phyloP scores from a whole-genome alignment of 2,888 invertebrate genomes.

The Diaprepes abbreviatus region DNA sequence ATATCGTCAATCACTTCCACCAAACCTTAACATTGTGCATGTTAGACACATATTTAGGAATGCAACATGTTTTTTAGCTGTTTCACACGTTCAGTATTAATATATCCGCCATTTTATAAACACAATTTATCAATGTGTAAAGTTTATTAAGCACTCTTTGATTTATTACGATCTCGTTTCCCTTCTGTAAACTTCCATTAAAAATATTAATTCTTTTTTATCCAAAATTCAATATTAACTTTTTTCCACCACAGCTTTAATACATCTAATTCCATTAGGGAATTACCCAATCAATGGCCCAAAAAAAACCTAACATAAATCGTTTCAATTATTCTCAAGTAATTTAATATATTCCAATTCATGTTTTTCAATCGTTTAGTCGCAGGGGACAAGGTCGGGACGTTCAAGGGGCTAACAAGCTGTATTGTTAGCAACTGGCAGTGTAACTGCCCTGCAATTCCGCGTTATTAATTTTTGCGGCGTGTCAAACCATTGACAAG shows the following conservation, averaged over 20 bases:
- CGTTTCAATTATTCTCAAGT: constrained; percentile 38
- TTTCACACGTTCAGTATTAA: too few relatives aligned
- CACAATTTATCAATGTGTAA: too few relatives aligned
- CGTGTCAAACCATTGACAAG: constrained; percentile 53
- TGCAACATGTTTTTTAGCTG: too few relatives aligned
- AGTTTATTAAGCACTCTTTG: too few relatives aligned
- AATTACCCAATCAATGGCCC: constrained; percentile 25
- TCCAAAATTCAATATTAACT: neutral
- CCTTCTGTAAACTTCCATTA: too few relatives aligned
- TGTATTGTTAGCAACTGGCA: constrained; percentile 57
- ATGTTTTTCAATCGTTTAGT: constrained; percentile 36
- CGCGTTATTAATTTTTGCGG: constrained; percentile 61
- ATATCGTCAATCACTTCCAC: too few relatives aligned
- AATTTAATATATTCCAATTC: constrained; percentile 48
- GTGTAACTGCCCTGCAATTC: constrained; percentile 53
- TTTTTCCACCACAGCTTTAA: neutral
- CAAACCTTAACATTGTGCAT: too few relatives aligned
- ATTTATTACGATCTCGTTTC: too few relatives aligned
- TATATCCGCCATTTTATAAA: too few relatives aligned
- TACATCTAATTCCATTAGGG: constrained; percentile 13
- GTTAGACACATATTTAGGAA: too few relatives aligned
- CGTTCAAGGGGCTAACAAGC: constrained; percentile 51
- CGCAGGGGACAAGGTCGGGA: constrained; percentile 8
- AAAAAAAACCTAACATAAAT: constrained; percentile 37
- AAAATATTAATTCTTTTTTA: neutral